phyloP scores from a whole-genome alignment of 2,797 vertebrate genomes.

The Gephyroberyx darwinii region DNA sequence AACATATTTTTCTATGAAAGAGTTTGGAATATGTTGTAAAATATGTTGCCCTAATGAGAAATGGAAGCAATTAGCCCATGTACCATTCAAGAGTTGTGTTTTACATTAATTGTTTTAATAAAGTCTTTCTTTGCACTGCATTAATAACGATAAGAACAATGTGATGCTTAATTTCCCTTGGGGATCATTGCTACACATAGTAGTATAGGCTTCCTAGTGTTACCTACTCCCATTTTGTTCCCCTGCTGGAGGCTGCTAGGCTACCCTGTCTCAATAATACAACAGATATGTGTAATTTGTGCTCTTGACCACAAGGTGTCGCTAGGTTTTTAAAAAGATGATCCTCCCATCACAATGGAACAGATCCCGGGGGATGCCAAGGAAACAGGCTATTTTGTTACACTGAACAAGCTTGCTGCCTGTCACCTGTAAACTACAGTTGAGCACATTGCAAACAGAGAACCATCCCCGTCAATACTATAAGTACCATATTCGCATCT shows the following conservation, averaged over 20 bases:
- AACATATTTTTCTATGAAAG: constrained; percentile 82
- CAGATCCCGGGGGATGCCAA: constrained; percentile 3
- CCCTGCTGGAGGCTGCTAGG: neutral
- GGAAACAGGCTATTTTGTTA: constrained; percentile 5
- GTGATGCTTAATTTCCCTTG: neutral
- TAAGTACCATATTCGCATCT: neutral
- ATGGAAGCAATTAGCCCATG: constrained; percentile 70
- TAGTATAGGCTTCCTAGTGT: neutral
- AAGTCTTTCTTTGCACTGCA: constrained; percentile 79
- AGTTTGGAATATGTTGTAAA: constrained; percentile 63
- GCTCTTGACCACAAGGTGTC: constrained; percentile 42
- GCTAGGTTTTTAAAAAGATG: neutral
- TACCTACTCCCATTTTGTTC: constrained; percentile 27
- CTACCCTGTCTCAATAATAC: neutral
- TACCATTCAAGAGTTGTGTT: constrained; percentile 69
- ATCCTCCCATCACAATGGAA: neutral
- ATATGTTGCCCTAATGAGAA: constrained; percentile 55
- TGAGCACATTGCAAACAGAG: rapidly evolving
- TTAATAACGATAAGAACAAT: neutral
- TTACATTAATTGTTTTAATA: constrained; percentile 74
- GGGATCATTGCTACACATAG: neutral
- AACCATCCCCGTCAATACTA: rapidly evolving
- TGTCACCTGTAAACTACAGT: neutral
- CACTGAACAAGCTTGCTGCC: neutral
- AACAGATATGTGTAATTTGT: neutral